A percentile compares a stretch with the other conserved stretches of the same genome.
phyloP scores from a whole-genome alignment of 2,888 invertebrate genomes.

The Caenorhabditis parvicauda region DNA sequence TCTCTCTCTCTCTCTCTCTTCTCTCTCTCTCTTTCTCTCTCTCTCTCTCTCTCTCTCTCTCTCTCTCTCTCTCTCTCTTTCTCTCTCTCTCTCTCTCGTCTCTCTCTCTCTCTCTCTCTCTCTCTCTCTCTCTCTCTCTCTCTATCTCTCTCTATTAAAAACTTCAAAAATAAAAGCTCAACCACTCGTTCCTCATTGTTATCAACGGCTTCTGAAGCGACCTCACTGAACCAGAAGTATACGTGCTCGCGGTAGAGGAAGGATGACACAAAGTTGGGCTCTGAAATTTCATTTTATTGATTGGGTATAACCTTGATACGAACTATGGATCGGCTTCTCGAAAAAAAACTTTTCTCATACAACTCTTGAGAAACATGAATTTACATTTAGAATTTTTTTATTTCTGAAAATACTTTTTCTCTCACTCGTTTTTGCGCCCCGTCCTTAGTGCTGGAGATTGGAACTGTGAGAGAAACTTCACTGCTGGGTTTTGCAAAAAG shows the following conservation, averaged over 20 bases:
- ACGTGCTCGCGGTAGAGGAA: constrained; percentile 81
- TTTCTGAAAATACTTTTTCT: background rate
- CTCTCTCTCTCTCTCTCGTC: background rate
- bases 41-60: no score
- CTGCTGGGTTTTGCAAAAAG: no score
- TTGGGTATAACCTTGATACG: no score
- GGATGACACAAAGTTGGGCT: constrained; percentile 87
- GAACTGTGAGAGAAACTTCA: no score
- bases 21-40: no score
- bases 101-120: no score
- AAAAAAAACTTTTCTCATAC: constrained; percentile 10
- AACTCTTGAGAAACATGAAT: no score
- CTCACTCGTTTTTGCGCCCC: no score
- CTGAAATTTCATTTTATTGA: constrained; percentile 68
- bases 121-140: no score
- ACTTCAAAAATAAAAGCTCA: background rate
- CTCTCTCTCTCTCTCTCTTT: background rate
- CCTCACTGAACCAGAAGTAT: constrained; percentile 88
- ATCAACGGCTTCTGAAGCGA: constrained; percentile 86
- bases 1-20: constrained; percentile 3
- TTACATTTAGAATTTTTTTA: constrained; percentile 4
- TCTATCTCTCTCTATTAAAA: background rate
- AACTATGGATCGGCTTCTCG: no score
- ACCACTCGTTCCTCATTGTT: constrained; percentile 76
- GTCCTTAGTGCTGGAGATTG: no score